Percentiles rank a stretch among this genome's conserved stretches.
phyloP scores from a whole-genome alignment of 2,113 vertebrate genomes.

The Oceanites oceanicus region DNA sequence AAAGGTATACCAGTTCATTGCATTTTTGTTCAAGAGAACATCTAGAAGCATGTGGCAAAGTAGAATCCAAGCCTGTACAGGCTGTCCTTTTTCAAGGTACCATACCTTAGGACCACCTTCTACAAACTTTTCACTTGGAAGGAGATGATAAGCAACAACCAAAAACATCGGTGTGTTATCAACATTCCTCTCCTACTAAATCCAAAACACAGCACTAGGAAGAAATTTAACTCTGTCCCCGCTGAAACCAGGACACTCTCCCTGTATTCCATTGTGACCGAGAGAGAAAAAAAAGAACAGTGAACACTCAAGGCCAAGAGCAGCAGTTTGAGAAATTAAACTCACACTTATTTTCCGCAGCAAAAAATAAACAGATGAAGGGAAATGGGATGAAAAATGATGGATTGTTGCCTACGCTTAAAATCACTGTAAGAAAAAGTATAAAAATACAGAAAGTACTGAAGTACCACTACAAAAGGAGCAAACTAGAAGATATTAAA shows the following conservation, averaged over 20 bases:
- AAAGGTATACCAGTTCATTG: background rate
- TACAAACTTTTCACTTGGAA: constrained; percentile 58
- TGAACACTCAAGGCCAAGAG: background rate
- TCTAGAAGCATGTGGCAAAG: background rate
- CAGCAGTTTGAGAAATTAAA: background rate
- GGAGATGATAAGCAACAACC: constrained; percentile 57
- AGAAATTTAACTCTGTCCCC: too few relatives aligned
- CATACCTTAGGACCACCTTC: constrained; percentile 57
- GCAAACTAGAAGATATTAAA: background rate
- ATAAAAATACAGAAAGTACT: background rate
- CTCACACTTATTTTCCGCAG: background rate
- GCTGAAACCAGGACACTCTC: too few relatives aligned
- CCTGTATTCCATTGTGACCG: constrained; percentile 85
- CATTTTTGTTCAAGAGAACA: background rate
- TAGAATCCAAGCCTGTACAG: background rate
- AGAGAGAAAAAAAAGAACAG: background rate
- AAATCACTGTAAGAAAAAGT: background rate
- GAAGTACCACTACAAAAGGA: background rate
- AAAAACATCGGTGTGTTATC: too few relatives aligned
- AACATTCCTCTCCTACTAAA: too few relatives aligned
- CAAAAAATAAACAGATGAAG: background rate
- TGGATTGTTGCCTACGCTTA: background rate
- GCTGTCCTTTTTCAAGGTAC: background rate
- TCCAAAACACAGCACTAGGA: too few relatives aligned
- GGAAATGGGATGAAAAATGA: background rate